These are phyloP conservation scores for Selenia dentaria DNA, from an alignment of 2,888 invertebrate species.

Conservation along the genomic window DNA sequence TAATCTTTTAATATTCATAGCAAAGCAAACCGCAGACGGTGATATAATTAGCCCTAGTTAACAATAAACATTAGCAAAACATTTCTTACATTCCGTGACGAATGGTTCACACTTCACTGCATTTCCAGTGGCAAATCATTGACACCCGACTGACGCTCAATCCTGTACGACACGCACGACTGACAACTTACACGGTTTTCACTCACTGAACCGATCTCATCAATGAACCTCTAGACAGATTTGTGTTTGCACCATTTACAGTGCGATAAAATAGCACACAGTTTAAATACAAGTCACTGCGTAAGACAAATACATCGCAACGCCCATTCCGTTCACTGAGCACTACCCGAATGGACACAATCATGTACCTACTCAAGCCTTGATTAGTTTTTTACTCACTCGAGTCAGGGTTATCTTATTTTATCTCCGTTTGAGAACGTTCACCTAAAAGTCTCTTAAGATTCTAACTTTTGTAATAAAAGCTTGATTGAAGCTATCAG, in stretches of 20 bases:
- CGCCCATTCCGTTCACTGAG: slow-evolving; percentile 37
- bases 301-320: slow-evolving; percentile 10
- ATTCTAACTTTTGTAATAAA: slow-evolving; percentile 17
- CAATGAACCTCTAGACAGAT: slow-evolving; percentile 18
- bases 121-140: slow-evolving; percentile 10
- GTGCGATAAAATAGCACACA: background rate
- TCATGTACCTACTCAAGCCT: slow-evolving; percentile 29
- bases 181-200: slow-evolving; percentile 18
- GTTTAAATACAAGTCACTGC: background rate
- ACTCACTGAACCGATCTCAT: slow-evolving; percentile 14
- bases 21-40: background rate
- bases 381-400: slow-evolving; percentile 41
- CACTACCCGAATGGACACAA: slow-evolving; percentile 38
- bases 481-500: slow-evolving; percentile 13
- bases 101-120: slow-evolving; percentile 20
- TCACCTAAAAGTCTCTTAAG: slow-evolving; percentile 21
- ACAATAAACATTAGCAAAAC: slow-evolving; percentile 8
- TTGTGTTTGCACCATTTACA: background rate
- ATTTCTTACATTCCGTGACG: slow-evolving; percentile 10
- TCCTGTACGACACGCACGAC: slow-evolving; percentile 14
- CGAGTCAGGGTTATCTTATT: slow-evolving; percentile 46
- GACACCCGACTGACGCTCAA: slow-evolving; percentile 19
- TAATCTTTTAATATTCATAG: no score
- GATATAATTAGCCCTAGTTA: background rate
- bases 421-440: slow-evolving; percentile 39